A percentile compares a stretch with the other conserved stretches of the same genome.
Conservation (phyloP, 2,797 vertebrate genomes). For the Anabacerthia variegaticeps region DNA sequence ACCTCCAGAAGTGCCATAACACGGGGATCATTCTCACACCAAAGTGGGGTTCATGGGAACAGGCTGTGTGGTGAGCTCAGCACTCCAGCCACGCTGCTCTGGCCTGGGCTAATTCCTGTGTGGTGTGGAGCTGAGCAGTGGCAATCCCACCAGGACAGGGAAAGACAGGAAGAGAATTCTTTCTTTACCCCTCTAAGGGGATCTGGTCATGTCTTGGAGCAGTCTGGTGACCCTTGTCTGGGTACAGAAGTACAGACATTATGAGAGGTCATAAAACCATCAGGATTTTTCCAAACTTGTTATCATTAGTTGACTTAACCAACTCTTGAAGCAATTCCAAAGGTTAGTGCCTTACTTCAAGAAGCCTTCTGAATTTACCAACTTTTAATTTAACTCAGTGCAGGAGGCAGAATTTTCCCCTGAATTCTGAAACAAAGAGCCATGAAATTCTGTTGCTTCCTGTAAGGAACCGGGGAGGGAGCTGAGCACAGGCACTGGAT, state of each 20-base stretch:
- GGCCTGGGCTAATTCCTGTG: not conserved
- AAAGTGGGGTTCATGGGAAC: not conserved
- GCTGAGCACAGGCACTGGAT: not conserved
- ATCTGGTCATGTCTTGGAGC: not conserved
- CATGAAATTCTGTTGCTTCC: not conserved
- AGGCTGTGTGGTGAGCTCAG: not conserved
- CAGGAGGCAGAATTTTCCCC: not conserved
- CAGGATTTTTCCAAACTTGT: conserved; percentile 26
- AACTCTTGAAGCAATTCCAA: conserved; percentile 41
- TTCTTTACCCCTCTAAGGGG: not conserved
- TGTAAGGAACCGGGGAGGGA: not conserved
- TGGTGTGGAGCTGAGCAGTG: not conserved
- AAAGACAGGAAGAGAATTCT: not conserved
- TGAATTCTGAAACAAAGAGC: not conserved
- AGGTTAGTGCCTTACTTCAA: not conserved
- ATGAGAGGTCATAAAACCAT: conserved; percentile 49
- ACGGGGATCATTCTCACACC: not conserved
- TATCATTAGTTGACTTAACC: not conserved
- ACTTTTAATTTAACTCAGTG: not conserved
- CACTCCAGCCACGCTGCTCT: not conserved
- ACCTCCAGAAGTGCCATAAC: not conserved
- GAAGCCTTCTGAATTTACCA: not conserved
- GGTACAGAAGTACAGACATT: conserved; percentile 27
- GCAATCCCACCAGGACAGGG: not conserved
- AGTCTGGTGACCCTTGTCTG: conserved; percentile 24